These are phyloP conservation scores for Mohoua ochrocephala DNA, from an alignment of 2,113 vertebrate genomes.

Conservation along the genomic window DNA sequence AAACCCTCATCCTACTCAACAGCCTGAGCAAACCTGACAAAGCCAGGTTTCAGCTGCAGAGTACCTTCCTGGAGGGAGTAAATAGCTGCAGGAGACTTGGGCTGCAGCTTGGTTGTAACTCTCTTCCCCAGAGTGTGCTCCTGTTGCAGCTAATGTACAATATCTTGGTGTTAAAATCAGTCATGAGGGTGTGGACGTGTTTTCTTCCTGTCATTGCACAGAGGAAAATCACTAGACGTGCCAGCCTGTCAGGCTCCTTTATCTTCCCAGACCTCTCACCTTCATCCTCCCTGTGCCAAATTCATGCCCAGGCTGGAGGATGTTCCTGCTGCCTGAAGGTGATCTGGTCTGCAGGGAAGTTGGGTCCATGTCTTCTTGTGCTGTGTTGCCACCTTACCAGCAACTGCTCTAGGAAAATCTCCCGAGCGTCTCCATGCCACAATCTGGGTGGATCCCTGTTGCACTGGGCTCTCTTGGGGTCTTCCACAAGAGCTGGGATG, in stretches of 20 bases:
- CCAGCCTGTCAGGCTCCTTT: neutral
- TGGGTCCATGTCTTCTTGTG: neutral
- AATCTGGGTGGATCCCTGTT: neutral
- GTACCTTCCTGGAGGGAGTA: neutral
- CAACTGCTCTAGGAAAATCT: neutral
- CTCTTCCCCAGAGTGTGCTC: rapidly evolving
- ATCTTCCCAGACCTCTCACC: slow-evolving; percentile 26
- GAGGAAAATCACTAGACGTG: neutral
- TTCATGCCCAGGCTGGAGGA: neutral
- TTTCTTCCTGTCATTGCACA: neutral
- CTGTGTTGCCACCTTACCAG: neutral
- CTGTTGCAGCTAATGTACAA: neutral
- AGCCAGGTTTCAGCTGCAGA: neutral
- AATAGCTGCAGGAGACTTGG: neutral
- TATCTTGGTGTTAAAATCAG: slow-evolving; percentile 1
- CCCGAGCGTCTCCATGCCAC: neutral
- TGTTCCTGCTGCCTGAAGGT: neutral
- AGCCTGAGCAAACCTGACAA: neutral
- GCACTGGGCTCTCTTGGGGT: neutral
- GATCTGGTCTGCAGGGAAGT: neutral
- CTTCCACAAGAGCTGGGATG: neutral
- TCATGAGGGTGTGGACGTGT: slow-evolving; percentile 6
- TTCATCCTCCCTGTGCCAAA: neutral
- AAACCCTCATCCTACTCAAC: neutral
- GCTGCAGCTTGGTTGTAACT: neutral